Conservation (phyloP, 2,888 invertebrate species). For the Drosophila aldrichi region DNA sequence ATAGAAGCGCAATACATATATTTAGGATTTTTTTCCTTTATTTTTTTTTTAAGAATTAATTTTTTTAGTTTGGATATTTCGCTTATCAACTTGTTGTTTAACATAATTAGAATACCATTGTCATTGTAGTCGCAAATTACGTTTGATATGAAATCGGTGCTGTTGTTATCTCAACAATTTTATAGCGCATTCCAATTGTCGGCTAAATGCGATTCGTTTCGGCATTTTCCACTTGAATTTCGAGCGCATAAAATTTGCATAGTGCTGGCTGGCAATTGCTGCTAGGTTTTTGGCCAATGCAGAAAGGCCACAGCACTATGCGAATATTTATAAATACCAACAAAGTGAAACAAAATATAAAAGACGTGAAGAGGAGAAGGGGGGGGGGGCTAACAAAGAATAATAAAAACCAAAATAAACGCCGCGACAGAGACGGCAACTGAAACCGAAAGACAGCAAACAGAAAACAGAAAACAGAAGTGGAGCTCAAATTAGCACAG, state of each 20-base stretch:
- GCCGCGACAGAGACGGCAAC: conserved; percentile 22
- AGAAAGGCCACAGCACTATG: conserved; percentile 19
- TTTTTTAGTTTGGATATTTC: not conserved
- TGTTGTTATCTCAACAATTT: not conserved
- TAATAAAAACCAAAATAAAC: conserved; percentile 43
- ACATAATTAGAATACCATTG: not conserved
- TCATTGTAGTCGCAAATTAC: not conserved
- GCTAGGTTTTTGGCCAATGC: conserved; percentile 49
- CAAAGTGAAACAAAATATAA: conserved; percentile 25
- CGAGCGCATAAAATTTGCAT: conserved; percentile 69
- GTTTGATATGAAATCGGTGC: not conserved
- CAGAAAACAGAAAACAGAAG: conserved; percentile 55
- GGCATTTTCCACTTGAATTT: conserved; percentile 62
- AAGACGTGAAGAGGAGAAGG: not conserved
- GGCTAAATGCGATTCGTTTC: conserved; percentile 3
- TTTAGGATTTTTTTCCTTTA: not conserved
- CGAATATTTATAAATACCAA: conserved; percentile 72
- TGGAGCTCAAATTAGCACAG: conserved; percentile 82
- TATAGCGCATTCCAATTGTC: conserved; percentile 18
- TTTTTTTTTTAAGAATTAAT: not conserved
- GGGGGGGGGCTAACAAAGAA: not conserved
- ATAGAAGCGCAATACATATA: no score
- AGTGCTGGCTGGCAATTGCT: conserved; percentile 43
- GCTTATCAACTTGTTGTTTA: not conserved
- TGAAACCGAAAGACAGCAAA: conserved; percentile 31